phyloP scores from a whole-genome alignment of 1,140 invertebrate species.

The Caenorhabditis tropicalis region DNA sequence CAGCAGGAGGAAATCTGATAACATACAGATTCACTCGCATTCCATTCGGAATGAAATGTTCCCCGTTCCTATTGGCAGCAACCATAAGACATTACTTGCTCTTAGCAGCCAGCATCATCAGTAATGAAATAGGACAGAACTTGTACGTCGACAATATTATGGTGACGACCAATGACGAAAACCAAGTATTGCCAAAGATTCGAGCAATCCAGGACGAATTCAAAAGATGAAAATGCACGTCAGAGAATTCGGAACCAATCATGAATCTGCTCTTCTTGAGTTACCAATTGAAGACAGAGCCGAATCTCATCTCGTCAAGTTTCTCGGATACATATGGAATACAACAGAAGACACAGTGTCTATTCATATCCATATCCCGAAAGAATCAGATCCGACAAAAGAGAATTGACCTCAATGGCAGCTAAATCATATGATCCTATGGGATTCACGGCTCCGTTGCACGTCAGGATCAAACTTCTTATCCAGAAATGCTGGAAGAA shows the following conservation, averaged over 20 bases:
- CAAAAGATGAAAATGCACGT: background rate
- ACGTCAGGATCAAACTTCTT: slow-evolving; percentile 17
- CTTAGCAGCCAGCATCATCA: background rate
- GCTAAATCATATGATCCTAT: slow-evolving; percentile 45
- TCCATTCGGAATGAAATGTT: slow-evolving; percentile 52
- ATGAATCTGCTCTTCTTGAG: background rate
- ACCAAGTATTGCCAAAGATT: background rate
- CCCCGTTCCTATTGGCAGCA: slow-evolving; percentile 44
- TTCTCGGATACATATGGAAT: background rate
- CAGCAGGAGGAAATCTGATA: slow-evolving; percentile 14
- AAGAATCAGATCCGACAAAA: slow-evolving; percentile 38
- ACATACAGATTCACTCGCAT: slow-evolving; percentile 47
- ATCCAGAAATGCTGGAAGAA: slow-evolving; percentile 45
- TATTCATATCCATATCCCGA: background rate
- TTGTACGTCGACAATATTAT: slow-evolving; percentile 52
- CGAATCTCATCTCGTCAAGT: background rate
- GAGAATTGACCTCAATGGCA: background rate
- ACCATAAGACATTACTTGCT: slow-evolving; percentile 47
- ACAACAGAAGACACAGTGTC: background rate
- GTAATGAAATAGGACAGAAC: slow-evolving; percentile 41
- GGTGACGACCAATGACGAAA: background rate
- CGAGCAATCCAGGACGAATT: background rate
- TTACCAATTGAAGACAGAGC: background rate
- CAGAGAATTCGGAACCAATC: background rate
- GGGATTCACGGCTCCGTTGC: slow-evolving; percentile 41